A percentile compares a stretch with the other conserved stretches of the same genome.
These are phyloP conservation scores for Kryphioiulus occultus DNA, from an alignment of 2,888 invertebrate genomes.

Conservation along the genomic window DNA sequence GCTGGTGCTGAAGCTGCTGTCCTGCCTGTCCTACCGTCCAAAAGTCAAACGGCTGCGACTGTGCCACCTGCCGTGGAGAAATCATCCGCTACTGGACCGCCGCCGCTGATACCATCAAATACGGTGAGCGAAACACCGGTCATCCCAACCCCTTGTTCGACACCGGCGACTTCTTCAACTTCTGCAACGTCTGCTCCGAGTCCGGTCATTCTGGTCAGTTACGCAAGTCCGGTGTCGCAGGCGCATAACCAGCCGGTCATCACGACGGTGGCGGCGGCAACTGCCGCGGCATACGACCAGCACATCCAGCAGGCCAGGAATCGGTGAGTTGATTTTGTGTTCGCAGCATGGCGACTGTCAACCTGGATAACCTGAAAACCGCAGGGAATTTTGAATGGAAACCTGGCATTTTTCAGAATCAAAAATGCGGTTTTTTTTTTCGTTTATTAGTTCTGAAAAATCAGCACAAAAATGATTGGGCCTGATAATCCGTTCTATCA, in stretches of 20 bases:
- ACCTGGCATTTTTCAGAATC: no score
- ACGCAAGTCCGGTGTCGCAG: background rate
- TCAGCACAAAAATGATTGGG: no score
- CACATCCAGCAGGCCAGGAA: background rate
- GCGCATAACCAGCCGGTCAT: background rate
- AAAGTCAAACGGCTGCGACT: background rate
- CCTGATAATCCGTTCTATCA: no score
- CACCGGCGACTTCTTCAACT: background rate
- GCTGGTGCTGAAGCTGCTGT: constrained; percentile 22
- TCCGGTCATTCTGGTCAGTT: background rate
- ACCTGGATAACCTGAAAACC: no score
- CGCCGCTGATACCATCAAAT: constrained; percentile 44
- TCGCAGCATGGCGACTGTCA: no score
- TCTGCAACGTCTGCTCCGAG: background rate
- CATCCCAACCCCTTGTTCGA: background rate
- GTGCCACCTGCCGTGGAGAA: background rate
- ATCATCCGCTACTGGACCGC: background rate
- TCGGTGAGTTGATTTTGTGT: background rate
- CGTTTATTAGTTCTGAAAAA: no score
- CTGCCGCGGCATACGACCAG: background rate
- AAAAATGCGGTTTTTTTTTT: no score
- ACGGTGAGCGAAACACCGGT: constrained; percentile 45
- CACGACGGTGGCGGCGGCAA: background rate
- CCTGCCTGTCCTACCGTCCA: constrained; percentile 27
- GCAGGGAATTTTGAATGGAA: no score